Base-by-base conservation (phyloP, 2,113 vertebrate species). In the Ginglymostoma cirratum region DNA sequence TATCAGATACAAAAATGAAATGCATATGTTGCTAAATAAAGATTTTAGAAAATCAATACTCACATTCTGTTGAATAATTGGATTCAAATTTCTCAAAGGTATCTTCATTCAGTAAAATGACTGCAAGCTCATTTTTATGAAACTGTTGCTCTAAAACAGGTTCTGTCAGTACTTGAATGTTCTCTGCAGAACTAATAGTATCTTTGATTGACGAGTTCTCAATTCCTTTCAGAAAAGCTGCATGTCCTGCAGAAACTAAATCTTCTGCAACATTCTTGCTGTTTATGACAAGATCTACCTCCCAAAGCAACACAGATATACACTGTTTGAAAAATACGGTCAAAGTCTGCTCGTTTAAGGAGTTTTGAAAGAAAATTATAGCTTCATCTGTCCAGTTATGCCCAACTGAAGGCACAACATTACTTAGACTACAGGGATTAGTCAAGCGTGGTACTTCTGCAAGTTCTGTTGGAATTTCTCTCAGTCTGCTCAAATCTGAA, bases 351-450 rank as follows among this genome's bases (percentile, higher is more conserved):
- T 97, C 96, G 96, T 96, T 96, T 96, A 99, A 97, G 93, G 97
- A 97, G 23, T 98, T 80, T 96, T 97, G 97, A 96, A 98, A 98
- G 96, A 98, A 96, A 24, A 96, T 65, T 1, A 96, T 97, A 1
- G 98, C 98, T 83, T 98, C 97, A 94, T 98, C 97, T 38, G 96
- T 98, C 98, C 99, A 99, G 5, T 96, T 96, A 0, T 96, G 55
- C 4, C 97, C 97, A 30, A 85, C 70, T 8, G 96, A 96, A 66
- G 99, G 98, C 96, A 96, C 97, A 8, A 97, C 96, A 83, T 97
- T 97, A 96, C 97, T 96, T 94, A 99, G 97, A 67, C 96, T 61
- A 95, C 98, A 99, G 27, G 97, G 97, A 78, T 98, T 97, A 27
- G 97, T 97, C 76, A 98, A 96, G 70, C 96, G 97, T 0, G 98